Evolutionary conservation across 2,797 vertebrate genomes (phyloP).

Genomic region (Pipistrellus kuhlii): DNA sequence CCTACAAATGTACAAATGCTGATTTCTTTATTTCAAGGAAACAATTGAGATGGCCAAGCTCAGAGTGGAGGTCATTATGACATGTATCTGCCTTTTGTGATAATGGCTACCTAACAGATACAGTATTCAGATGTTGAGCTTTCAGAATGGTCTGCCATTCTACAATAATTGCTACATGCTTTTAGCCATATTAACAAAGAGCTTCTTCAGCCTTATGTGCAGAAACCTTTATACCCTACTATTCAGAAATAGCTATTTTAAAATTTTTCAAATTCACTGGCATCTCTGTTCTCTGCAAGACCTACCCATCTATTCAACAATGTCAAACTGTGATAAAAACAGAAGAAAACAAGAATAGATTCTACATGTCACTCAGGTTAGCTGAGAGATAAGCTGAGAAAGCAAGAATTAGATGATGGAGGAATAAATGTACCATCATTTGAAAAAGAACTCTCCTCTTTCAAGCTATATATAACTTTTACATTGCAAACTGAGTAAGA

Average conservation of each 20-base stretch:
- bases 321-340: slow-evolving; percentile 72
- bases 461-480: slow-evolving; percentile 45
- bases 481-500: slow-evolving; percentile 41
- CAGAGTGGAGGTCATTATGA: neutral
- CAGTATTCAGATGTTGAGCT: neutral
- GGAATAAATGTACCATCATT: slow-evolving; percentile 27
- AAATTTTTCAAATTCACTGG: slow-evolving; percentile 44
- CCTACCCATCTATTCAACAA: slow-evolving; percentile 52
- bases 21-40: slow-evolving; percentile 11
- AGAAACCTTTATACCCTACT: neutral
- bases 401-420: slow-evolving; percentile 51
- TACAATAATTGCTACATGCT: slow-evolving; percentile 15
- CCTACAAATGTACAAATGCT: neutral
- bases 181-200: slow-evolving; percentile 59
- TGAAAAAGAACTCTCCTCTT: slow-evolving; percentile 59
- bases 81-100: neutral
- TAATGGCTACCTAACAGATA: neutral
- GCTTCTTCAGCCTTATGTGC: neutral
- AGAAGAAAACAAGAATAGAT: slow-evolving; percentile 64
- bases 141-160: neutral
- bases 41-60: neutral
- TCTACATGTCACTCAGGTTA: slow-evolving; percentile 61
- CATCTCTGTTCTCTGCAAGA: slow-evolving; percentile 17
- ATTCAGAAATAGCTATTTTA: slow-evolving; percentile 67
- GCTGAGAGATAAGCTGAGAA: slow-evolving; percentile 61